phyloP scores from a whole-genome alignment of 2,113 vertebrate genomes.

The Noturus placidus region DNA sequence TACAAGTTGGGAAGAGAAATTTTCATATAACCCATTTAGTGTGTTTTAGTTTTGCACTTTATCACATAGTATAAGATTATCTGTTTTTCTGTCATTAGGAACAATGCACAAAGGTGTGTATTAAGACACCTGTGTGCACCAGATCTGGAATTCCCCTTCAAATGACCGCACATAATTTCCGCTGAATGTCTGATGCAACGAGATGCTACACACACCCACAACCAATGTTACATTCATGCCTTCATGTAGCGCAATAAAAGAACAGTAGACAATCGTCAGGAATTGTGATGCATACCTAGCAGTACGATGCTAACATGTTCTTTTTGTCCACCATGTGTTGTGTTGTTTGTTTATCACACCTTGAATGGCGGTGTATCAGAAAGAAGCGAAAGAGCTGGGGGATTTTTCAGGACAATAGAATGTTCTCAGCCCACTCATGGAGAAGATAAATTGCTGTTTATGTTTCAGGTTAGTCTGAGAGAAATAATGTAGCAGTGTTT shows the following conservation, averaged over 20 bases:
- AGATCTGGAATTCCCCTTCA: constrained; percentile 23
- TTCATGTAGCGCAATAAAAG: not conserved
- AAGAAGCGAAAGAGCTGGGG: constrained; percentile 22
- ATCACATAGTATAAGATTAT: not conserved
- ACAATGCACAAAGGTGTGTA: constrained; percentile 24
- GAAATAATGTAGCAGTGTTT: constrained; percentile 54
- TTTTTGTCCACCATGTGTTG: not conserved
- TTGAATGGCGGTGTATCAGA: constrained; percentile 27
- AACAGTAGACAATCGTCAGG: not conserved
- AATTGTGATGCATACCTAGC: not conserved
- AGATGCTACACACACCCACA: not conserved
- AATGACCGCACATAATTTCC: not conserved
- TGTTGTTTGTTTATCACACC: not conserved
- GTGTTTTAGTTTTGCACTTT: not conserved
- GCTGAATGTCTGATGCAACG: not conserved
- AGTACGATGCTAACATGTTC: not conserved
- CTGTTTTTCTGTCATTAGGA: not conserved
- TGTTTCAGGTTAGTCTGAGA: constrained; percentile 51
- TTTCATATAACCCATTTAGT: not conserved
- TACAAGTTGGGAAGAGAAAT: not conserved
- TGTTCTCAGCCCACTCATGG: constrained; percentile 38
- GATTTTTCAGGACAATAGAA: constrained; percentile 41
- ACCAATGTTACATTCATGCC: no score
- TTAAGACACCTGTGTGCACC: not conserved
- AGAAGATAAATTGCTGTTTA: constrained; percentile 57